A percentile compares a stretch with the other conserved stretches of the same genome.
Conservation (phyloP, 2,888 invertebrate genomes). For the Schizaphis graminum region DNA sequence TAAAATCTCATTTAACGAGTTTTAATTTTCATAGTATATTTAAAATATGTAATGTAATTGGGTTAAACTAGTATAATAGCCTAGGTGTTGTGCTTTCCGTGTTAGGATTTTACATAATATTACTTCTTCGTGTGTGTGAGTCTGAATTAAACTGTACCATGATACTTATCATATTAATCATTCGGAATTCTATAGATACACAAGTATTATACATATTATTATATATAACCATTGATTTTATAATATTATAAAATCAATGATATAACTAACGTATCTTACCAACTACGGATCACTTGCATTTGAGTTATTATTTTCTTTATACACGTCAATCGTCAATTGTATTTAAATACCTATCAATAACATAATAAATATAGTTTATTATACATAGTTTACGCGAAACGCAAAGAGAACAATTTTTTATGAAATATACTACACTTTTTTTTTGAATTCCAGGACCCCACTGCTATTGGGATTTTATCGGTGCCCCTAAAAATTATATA, state of each 20-base stretch:
- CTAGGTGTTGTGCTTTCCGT: not conserved
- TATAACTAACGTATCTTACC: not conserved
- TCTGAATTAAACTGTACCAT: not conserved
- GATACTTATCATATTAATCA: no score
- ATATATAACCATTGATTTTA: not conserved
- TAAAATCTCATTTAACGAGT: not conserved
- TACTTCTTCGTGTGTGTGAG: not conserved
- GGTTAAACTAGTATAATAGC: not conserved
- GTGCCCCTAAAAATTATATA: not conserved
- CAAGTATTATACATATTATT: not conserved
- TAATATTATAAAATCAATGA: no score
- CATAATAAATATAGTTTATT: not conserved
- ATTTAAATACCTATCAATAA: not conserved
- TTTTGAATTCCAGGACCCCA: not conserved
- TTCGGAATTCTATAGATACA: not conserved
- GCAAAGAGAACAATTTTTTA: not conserved
- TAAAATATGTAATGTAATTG: not conserved
- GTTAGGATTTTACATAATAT: not conserved
- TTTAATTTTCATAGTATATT: not conserved
- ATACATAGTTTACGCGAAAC: not conserved
- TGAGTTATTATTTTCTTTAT: not conserved
- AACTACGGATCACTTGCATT: not conserved
- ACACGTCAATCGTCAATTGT: not conserved
- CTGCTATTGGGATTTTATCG: not conserved
- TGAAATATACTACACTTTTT: not conserved